phyloP scores from a whole-genome alignment of 2,888 invertebrate genomes.

The Osmoderma eremita region DNA sequence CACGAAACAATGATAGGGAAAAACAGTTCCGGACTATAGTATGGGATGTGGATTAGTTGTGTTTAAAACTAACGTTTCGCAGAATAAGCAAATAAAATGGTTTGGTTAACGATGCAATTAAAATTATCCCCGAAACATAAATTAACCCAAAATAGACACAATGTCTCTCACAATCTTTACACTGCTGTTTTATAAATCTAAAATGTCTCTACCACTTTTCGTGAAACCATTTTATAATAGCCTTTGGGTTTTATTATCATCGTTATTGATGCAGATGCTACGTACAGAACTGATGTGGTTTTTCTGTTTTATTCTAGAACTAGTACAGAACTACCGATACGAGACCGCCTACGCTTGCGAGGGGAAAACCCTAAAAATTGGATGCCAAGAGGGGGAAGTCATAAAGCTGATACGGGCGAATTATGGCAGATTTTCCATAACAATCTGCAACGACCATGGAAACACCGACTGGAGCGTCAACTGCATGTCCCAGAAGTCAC shows the following conservation, averaged over 20 bases:
- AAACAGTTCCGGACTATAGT: no score
- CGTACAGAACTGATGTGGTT: neutral
- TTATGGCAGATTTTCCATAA: slow-evolving; percentile 94
- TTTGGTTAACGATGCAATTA: slow-evolving; percentile 27
- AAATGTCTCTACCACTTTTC: neutral
- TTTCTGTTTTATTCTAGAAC: slow-evolving; percentile 28
- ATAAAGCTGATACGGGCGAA: slow-evolving; percentile 93
- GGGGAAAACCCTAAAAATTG: slow-evolving; percentile 88
- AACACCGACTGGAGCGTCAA: slow-evolving; percentile 97
- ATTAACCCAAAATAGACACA: slow-evolving; percentile 28
- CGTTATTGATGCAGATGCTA: neutral
- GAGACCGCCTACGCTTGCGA: slow-evolving; percentile 95
- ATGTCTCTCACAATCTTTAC: slow-evolving; percentile 15
- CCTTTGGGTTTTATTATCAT: no score
- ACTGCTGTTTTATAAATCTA: slow-evolving; percentile 26
- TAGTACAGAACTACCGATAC: slow-evolving; percentile 68
- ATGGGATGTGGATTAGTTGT: neutral
- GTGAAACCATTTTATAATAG: no score
- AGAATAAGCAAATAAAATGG: slow-evolving; percentile 20
- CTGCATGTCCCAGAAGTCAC: slow-evolving; percentile 91
- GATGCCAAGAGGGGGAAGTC: slow-evolving; percentile 87
- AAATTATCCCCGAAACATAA: slow-evolving; percentile 24
- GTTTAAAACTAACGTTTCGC: neutral
- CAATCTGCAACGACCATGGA: slow-evolving; percentile 95
- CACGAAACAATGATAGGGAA: slow-evolving; percentile 1